Evolutionary conservation across 2,888 invertebrate genomes (phyloP), one percentile per base, ranked within the genome.

Genomic region (Melanostoma mellinum): DNA sequence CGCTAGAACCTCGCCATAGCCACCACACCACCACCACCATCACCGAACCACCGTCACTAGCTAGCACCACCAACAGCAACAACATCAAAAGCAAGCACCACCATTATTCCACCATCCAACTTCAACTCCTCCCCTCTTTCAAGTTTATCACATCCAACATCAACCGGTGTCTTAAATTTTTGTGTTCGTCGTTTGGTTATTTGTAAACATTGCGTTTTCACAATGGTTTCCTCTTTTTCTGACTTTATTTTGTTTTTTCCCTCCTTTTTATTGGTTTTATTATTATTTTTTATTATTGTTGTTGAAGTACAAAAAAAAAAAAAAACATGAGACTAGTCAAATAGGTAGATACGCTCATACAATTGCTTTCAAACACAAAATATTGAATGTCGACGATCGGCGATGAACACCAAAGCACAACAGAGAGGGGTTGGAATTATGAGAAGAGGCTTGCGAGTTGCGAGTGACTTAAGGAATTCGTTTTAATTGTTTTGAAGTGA

Each of bases 111-210:
- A 20, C 32, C 38, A 5, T 35, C 35, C 52, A 42, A 33, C 60
- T 32, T 32, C 32, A 35, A 32, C 50, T 20, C 36, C 46, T 33
- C 40, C 30, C 46, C 53, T 40, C 42, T 10, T 65, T 8, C 6
- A 56, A 63, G 61, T 65, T 69, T 58, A 69, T 63, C 72, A 60
- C 48, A 76, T 68, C 20, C 71, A 76, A 75, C 60, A 77, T 77
- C 81, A 82, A 73, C 77, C 73, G 73, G 82, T 82, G 68, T 82
- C 72, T 82, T 82, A 68, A 72, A 42, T 56, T 75, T 52, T 77
- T 38, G 40, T 77, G 6, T 60, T 60, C 71, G 65, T 63, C 68
- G 68, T 63, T 82, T 73, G 68, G 68, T 82, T 73, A 61, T 77
- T 77, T 77, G 77, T 82, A 81, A 81, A 81, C 76, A 81, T 81